These are phyloP conservation scores for Lethocerus indicus DNA, from an alignment of 1,140 invertebrate genomes.

Conservation along the genomic window DNA sequence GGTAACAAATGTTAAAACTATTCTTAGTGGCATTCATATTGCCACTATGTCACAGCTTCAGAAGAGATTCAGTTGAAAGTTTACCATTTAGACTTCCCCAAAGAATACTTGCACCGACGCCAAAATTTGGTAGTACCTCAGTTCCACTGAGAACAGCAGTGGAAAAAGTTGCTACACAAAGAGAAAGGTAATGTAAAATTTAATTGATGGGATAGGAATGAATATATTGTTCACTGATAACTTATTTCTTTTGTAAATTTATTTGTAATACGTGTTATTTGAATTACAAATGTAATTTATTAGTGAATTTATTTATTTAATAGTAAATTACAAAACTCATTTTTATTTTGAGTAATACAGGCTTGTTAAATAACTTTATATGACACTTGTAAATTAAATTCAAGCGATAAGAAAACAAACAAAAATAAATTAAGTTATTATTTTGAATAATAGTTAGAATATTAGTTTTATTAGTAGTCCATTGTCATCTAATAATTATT, in stretches of 20 bases:
- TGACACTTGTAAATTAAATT: not conserved
- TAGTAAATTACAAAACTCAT: not conserved
- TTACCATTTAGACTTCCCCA: no score
- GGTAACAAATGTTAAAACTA: no score
- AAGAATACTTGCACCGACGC: no score
- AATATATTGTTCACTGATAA: not conserved
- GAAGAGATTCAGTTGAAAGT: no score
- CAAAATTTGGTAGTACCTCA: no score
- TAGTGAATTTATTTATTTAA: not conserved
- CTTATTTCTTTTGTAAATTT: not conserved
- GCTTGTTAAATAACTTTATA: not conserved
- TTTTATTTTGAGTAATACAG: not conserved
- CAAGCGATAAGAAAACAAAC: not conserved
- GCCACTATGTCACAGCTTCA: no score
- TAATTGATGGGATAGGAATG: not conserved
- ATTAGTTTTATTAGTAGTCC: not conserved
- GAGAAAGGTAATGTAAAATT: slow-evolving; percentile 7
- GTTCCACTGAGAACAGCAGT: no score
- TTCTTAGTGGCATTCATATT: no score
- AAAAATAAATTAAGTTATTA: not conserved
- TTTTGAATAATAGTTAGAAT: not conserved
- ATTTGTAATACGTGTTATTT: not conserved
- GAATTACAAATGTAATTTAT: not conserved
- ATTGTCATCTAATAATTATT: not conserved
- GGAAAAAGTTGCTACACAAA: slow-evolving; percentile 27